Evolutionary conservation across 2,888 invertebrate genomes (phyloP).

Genomic region (Eupithecia tripunctaria): DNA sequence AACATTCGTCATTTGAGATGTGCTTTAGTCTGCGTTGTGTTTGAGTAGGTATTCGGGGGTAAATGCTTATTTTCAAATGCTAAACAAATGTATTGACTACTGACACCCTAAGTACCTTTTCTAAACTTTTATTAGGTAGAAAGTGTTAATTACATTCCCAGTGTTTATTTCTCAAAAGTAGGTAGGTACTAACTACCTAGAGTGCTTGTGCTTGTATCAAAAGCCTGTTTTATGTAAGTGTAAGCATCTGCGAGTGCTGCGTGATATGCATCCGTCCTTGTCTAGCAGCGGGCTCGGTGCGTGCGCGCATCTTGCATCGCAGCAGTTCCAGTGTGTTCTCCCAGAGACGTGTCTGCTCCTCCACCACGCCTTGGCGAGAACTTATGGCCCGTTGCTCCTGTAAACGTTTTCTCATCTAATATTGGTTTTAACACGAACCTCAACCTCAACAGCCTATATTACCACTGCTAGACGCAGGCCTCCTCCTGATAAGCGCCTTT

Average conservation of each 20-base stretch:
- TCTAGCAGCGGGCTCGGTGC: conserved; percentile 77
- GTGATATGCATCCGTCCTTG: conserved; percentile 85
- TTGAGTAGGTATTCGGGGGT: too few relatives aligned
- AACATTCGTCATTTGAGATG: too few relatives aligned
- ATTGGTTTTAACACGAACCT: not conserved
- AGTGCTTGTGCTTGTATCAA: not conserved
- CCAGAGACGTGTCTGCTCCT: conserved; percentile 77
- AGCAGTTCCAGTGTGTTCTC: conserved; percentile 77
- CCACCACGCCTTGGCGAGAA: conserved; percentile 77
- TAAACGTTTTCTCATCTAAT: conserved; percentile 25
- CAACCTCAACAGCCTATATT: too few relatives aligned
- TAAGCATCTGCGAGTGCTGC: conserved; percentile 86
- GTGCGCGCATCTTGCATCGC: conserved; percentile 82
- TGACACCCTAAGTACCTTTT: not conserved
- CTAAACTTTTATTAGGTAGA: not conserved
- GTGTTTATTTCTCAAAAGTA: not conserved
- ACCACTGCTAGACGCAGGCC: too few relatives aligned
- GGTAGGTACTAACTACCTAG: not conserved
- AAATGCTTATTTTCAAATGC: too few relatives aligned
- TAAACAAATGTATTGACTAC: too few relatives aligned
- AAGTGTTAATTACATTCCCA: not conserved
- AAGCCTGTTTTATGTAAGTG: conserved; percentile 66
- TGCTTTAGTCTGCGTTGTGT: too few relatives aligned
- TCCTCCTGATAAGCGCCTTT: too few relatives aligned
- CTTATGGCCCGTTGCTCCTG: conserved; percentile 79